A percentile compares a stretch with the other conserved stretches of the same genome.
Conservation (phyloP, 2,797 vertebrate genomes). For the Cyprinodon diabolis region DNA sequence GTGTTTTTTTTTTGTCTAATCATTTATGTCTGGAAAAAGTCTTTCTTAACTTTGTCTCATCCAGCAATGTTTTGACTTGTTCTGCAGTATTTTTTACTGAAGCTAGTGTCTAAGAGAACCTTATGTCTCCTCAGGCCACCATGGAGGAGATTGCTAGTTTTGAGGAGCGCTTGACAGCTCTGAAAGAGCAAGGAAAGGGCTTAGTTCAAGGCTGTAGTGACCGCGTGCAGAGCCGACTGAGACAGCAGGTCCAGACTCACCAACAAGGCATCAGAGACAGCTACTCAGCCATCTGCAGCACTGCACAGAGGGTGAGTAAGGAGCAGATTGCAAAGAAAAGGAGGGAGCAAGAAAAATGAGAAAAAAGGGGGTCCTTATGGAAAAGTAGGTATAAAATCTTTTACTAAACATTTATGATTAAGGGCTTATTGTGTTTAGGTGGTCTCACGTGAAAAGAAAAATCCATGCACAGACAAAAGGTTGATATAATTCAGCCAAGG, state of each 20-base stretch:
- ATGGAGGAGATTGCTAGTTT: constrained; percentile 98
- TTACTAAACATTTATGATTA: constrained; percentile 21
- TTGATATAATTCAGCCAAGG: constrained; percentile 45
- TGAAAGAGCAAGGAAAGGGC: constrained; percentile 87
- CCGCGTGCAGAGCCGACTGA: constrained; percentile 89
- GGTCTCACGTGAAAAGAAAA: constrained; percentile 15
- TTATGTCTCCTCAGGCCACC: constrained; percentile 84
- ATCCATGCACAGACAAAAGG: constrained; percentile 31
- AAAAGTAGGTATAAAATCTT: constrained; percentile 16
- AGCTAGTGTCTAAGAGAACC: constrained; percentile 29
- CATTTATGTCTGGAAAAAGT: constrained; percentile 20
- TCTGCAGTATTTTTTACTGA: constrained; percentile 8
- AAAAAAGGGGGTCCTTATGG: constrained; percentile 13
- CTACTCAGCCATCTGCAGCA: constrained; percentile 97
- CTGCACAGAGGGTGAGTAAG: constrained; percentile 92
- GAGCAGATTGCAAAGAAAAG: constrained; percentile 35
- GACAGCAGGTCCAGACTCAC: constrained; percentile 89
- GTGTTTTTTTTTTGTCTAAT: neutral
- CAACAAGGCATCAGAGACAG: constrained; percentile 96
- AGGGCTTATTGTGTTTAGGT: constrained; percentile 3
- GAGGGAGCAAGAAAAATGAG: neutral
- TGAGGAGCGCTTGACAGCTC: constrained; percentile 88
- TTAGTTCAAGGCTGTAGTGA: constrained; percentile 88
- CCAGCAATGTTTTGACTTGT: constrained; percentile 18
- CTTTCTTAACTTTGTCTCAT: constrained; percentile 31